phyloP scores from a whole-genome alignment of 2,113 vertebrate genomes.

The Eupsittula cactorum region DNA sequence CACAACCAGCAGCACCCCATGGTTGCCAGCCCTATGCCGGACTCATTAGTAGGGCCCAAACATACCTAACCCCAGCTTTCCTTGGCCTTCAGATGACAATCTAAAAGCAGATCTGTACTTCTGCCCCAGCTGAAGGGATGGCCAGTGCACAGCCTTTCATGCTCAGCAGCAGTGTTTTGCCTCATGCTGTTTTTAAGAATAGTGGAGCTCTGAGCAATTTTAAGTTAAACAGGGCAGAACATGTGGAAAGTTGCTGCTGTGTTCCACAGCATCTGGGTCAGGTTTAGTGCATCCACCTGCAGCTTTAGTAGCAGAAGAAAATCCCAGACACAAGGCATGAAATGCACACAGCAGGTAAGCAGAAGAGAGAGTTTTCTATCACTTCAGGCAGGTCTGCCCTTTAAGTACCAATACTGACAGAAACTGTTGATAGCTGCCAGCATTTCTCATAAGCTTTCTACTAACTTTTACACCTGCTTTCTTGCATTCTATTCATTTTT shows the following conservation, averaged over 20 bases:
- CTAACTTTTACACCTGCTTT: neutral
- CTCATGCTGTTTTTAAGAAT: neutral
- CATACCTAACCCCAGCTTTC: accelerated
- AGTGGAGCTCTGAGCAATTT: neutral
- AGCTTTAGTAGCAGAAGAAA: neutral
- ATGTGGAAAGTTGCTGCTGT: neutral
- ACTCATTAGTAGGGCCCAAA: neutral
- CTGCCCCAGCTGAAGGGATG: neutral
- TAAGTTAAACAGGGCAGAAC: neutral
- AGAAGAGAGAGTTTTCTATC: neutral
- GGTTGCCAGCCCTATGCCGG: neutral
- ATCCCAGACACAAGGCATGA: neutral
- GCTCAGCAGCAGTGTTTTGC: neutral
- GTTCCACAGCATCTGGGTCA: neutral
- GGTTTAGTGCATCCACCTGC: neutral
- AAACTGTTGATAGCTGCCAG: neutral
- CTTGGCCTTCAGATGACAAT: neutral
- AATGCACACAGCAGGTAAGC: neutral
- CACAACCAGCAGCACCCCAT: neutral
- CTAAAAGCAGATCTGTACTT: neutral
- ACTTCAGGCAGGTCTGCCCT: neutral
- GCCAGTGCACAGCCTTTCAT: neutral
- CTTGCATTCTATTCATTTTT: neutral
- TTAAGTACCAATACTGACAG: neutral
- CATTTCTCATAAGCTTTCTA: neutral